Evolutionary conservation across 2,888 invertebrate species (phyloP), one percentile per base, ranked within the genome.

Genomic region (Girardia tigrina): DNA sequence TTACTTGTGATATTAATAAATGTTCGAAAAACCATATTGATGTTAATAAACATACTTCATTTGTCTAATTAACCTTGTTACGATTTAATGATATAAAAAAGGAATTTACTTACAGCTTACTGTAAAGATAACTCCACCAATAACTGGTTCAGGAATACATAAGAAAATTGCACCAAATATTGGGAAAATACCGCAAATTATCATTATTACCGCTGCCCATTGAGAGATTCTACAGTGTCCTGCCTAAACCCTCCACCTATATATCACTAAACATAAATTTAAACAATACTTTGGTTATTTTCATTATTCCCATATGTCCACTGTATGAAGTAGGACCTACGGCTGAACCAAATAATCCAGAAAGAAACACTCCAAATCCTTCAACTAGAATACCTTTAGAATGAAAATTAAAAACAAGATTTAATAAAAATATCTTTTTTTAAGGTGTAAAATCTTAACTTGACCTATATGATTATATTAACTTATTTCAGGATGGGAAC

Each of bases 301-400:
- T 91, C 78, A 92, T 91, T 0, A 91, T 91, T 0, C 91, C 92
- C 69, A 92, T 91, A 82, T 92, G 92, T 82, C 91, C 91, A 73
- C 91, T 90, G 81, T 92, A 92, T 1, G 91, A 91, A 79, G 91
- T 92, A 71, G 91, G 91, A 0, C 91, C 91, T 80, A 90, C 91
- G 0, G 91, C 91, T 28, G 90, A 88, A 12, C 92, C 92, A 89
- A 90, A 90, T 1, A 91, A 86, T 0, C 91, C 92, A 0, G 91
- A 90, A 70, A 92, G 84, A 76, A 91, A 86, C 0, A 91, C 90
- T n/a, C 91, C 90, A 0, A 91, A 83, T 0, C 91, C 92, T 83
- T 92, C 92, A 0, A 90, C 89, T 36, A 89, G 80, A 72, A 83
- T 82, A 74, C 82, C 82, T 83, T 36, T 4, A 73, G 72, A 28